Conservation (phyloP, 2,888 invertebrate species). For the Polyommatus iphigenia region DNA sequence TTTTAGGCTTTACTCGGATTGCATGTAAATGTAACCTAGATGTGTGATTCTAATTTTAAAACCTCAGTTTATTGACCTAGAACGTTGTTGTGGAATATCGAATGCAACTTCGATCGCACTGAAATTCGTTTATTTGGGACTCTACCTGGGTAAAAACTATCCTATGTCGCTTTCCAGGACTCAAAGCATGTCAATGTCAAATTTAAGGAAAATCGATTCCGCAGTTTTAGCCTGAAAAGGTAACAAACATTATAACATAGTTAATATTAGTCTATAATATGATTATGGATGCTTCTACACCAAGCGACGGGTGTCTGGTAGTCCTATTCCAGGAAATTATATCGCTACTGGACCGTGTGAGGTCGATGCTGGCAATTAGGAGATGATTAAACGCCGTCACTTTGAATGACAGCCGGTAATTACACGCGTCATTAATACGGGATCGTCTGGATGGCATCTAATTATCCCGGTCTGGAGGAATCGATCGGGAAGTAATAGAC, state of each 20-base stretch:
- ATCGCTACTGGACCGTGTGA: not conserved
- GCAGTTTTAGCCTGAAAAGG: too few species aligned
- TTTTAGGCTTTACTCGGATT: not conserved
- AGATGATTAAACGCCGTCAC: constrained; percentile 8
- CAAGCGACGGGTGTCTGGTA: not conserved
- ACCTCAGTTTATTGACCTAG: not conserved
- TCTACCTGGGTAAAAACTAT: too few species aligned
- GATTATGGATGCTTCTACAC: not conserved
- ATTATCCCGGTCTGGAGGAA: not conserved
- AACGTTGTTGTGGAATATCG: not conserved
- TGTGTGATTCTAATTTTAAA: not conserved
- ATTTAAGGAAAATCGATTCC: too few species aligned
- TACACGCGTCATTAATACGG: constrained; percentile 16
- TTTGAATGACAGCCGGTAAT: not conserved
- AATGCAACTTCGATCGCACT: not conserved
- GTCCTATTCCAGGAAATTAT: not conserved
- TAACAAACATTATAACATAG: too few species aligned
- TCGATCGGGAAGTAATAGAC: not conserved
- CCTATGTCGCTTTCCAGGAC: too few species aligned
- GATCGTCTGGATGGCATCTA: not conserved
- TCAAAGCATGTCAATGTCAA: too few species aligned
- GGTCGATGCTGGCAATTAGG: not conserved
- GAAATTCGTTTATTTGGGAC: too few species aligned
- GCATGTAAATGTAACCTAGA: constrained; percentile 14
- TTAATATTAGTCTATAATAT: too few species aligned